A percentile compares a stretch with the other conserved stretches of the same genome.
Evolutionary conservation across 2,113 vertebrate genomes (phyloP).

Genomic region (Nannobrachium achirus): DNA sequence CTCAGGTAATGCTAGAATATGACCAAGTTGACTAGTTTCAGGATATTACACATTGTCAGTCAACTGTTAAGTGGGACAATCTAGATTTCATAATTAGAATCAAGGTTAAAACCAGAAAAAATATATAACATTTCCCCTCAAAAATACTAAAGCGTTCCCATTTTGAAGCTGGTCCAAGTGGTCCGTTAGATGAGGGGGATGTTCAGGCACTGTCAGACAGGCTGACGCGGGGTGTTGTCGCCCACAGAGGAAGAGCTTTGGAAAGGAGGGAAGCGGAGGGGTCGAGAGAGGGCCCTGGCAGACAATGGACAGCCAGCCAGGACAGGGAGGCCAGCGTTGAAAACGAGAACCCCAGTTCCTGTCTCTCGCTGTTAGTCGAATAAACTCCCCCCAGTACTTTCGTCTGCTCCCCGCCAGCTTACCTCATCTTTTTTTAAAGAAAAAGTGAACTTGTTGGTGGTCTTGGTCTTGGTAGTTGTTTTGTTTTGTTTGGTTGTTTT

Average conservation of each 20-base stretch:
- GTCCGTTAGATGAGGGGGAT: constrained; percentile 37
- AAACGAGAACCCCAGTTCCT: constrained; percentile 59
- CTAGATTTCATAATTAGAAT: neutral
- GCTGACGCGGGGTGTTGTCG: constrained; percentile 74
- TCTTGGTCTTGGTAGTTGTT: too few relatives aligned
- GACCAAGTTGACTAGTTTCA: neutral
- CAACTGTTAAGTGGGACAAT: too few relatives aligned
- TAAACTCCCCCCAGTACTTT: constrained; percentile 43
- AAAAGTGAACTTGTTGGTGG: constrained; percentile 12
- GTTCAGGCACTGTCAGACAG: constrained; percentile 67
- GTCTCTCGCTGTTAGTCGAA: constrained; percentile 42
- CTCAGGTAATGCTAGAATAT: constrained; percentile 3
- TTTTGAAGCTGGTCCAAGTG: neutral
- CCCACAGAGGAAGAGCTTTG: constrained; percentile 76
- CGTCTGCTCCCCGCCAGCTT: constrained; percentile 27
- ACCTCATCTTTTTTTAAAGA: constrained; percentile 39
- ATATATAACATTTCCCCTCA: too few relatives aligned
- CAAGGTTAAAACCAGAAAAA: too few relatives aligned
- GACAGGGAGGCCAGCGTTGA: constrained; percentile 41
- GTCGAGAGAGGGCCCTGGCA: constrained; percentile 63
- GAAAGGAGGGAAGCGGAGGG: constrained; percentile 74
- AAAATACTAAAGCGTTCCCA: too few relatives aligned
- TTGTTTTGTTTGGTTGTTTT: neutral
- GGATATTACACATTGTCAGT: too few relatives aligned
- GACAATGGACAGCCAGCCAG: constrained; percentile 65